Evolutionary conservation across 2,113 vertebrate genomes (phyloP).

Genomic region (Eidolon helvum): DNA sequence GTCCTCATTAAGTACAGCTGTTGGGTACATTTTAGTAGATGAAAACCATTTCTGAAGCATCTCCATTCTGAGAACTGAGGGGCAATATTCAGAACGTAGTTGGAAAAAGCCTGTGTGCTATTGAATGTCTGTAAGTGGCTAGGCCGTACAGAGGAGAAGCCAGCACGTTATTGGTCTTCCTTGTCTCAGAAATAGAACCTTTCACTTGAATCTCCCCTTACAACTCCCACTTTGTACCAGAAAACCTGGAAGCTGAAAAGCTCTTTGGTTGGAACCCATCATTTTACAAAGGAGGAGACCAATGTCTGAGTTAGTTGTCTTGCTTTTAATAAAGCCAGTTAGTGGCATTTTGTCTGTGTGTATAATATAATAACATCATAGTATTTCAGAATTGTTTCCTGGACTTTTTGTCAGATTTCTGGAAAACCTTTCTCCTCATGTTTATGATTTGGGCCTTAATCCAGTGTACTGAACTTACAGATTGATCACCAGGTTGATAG

Average conservation of each 20-base stretch:
- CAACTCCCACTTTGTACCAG: background rate
- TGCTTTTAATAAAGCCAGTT: background rate
- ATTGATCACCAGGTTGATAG: background rate
- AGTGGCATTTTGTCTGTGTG: background rate
- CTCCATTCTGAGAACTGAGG: background rate
- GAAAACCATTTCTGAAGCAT: constrained; percentile 47
- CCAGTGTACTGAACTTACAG: background rate
- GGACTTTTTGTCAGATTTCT: background rate
- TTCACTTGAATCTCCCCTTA: background rate
- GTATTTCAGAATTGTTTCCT: background rate
- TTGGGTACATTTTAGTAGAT: constrained; percentile 36
- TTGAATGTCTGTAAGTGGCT: constrained; percentile 14
- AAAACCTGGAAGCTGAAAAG: background rate
- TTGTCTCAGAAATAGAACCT: background rate
- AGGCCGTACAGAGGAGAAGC: background rate
- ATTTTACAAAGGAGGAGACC: background rate
- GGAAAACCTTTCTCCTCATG: constrained; percentile 10
- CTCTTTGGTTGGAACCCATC: background rate
- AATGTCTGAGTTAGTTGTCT: background rate
- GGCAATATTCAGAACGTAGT: background rate
- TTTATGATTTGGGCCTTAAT: constrained; percentile 21
- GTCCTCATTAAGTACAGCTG: constrained; percentile 65
- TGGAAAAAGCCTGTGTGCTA: background rate
- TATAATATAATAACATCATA: background rate
- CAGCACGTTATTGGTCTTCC: background rate